Base-by-base conservation (phyloP, 2,888 invertebrate species). In the Synanthedon formicaeformis region DNA sequence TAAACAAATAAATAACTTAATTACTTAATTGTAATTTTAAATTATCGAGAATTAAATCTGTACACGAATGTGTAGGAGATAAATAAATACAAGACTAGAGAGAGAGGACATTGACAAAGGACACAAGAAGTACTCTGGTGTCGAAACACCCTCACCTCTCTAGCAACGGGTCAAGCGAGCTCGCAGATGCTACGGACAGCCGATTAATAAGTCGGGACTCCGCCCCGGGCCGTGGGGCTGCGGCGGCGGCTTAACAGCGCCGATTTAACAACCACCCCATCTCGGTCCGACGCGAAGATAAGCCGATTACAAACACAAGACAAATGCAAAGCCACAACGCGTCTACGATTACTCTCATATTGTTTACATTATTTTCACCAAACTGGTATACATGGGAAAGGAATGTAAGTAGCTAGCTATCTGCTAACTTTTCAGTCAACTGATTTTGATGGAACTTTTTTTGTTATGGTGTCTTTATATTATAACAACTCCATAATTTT, bases 141-240 rank as follows among this genome's bases (percentile, higher is more conserved):
- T 48, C 5, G 48, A 48, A 48, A 48, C 52, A 45, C 48, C 52
- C 52, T 48, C 48, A 48, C 52, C 52, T 52, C 48, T 48, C 50
- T 40, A 13, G 40, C 50, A 53, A 41, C 41, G 50, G 49, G 50
- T 40, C 48, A 14, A 34, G 10, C 12, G 45, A 53, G 52, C 48
- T 70, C 77, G 75, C 86, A 87, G 86, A 85, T 87, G 86, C 72
- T 74, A 73, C 75, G 73, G 86, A 87, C 86, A 86, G 86, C 78
- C 81, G 84, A 87, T 86, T 87, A 86, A 87, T 87, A 84, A 81
- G 81, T 73, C 73, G 65, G 69, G 66, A 64, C 75, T 75, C 76
- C 78, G 73, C 79, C 83, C 67, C 66, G 66, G 70, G 60, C 65
- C 60, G 53, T 55, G 41, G 52, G 18, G 49, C 57, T 52, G 64